These are phyloP conservation scores for Apamea epomidion DNA, from an alignment of 2,888 invertebrate species.

Conservation along the genomic window DNA sequence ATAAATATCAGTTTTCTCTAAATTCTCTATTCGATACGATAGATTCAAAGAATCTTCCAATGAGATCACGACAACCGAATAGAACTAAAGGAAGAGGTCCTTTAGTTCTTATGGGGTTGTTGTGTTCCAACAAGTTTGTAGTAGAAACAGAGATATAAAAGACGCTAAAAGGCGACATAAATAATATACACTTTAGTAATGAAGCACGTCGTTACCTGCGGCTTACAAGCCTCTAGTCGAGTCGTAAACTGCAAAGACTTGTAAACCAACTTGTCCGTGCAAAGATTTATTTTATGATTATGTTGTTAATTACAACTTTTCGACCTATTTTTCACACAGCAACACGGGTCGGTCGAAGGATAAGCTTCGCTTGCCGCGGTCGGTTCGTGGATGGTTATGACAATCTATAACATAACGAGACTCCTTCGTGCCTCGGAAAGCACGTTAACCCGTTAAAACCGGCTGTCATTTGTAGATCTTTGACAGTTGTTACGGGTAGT, in stretches of 20 bases:
- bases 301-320: constrained; percentile 55
- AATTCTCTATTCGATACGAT: neutral
- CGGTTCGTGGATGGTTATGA: neutral
- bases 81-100: neutral
- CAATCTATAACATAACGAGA: neutral
- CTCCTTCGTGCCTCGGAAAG: neutral
- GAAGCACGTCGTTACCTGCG: constrained; percentile 81
- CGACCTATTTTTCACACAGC: neutral
- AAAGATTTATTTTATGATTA: constrained; percentile 62
- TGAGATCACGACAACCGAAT: constrained; percentile 7
- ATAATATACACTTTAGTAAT: constrained; percentile 82
- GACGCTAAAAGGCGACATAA: constrained; percentile 75
- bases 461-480: neutral
- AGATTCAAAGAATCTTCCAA: constrained; percentile 44
- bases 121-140: constrained; percentile 71
- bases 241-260: constrained; percentile 76
- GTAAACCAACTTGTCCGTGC: constrained; percentile 68
- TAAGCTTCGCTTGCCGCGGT: neutral
- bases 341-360: neutral
- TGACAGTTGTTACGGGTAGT: neutral
- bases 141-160: constrained; percentile 73
- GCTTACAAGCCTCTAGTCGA: constrained; percentile 77
- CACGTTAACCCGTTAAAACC: too few relatives aligned
- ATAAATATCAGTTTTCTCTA: too few relatives aligned
- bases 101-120: constrained; percentile 64